Conservation (phyloP, 2,797 vertebrate genomes). For the Heliangelus exortis region DNA sequence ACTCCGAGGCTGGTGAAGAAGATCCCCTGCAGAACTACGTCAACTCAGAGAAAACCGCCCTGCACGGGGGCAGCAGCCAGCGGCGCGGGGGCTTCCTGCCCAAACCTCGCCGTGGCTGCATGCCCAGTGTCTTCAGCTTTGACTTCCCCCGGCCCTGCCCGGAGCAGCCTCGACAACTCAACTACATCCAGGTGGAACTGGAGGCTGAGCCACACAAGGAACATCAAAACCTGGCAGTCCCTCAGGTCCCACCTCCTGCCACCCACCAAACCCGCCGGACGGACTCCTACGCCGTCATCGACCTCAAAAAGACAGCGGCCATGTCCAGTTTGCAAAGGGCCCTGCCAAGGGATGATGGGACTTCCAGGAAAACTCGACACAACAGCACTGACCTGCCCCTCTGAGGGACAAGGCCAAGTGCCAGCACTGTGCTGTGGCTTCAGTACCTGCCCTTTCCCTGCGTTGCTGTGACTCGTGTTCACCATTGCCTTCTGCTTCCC, state of each 20-base stretch:
- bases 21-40: conserved; percentile 91
- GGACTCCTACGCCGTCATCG: conserved; percentile 96
- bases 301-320: conserved; percentile 97
- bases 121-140: conserved; percentile 89
- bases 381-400: conserved; percentile 99
- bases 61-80: conserved; percentile 42
- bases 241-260: conserved; percentile 68
- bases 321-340: conserved; percentile 99
- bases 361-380: conserved; percentile 96
- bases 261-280: conserved; percentile 82
- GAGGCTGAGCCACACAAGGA: conserved; percentile 82
- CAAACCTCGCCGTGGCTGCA: conserved; percentile 63
- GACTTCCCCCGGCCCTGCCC: conserved; percentile 86
- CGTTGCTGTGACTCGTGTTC: neutral
- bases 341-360: conserved; percentile 95
- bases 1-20: conserved; percentile 80
- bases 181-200: conserved; percentile 99
- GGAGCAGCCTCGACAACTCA: conserved; percentile 89
- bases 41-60: conserved; percentile 80
- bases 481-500: neutral
- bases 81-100: conserved; percentile 72
- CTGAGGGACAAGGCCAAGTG: conserved; percentile 67
- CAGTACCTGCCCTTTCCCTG: neutral
- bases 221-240: conserved; percentile 65
- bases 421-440: neutral